Conservation (phyloP, 2,888 invertebrate species). For the Leptinotarsa peninsularis region DNA sequence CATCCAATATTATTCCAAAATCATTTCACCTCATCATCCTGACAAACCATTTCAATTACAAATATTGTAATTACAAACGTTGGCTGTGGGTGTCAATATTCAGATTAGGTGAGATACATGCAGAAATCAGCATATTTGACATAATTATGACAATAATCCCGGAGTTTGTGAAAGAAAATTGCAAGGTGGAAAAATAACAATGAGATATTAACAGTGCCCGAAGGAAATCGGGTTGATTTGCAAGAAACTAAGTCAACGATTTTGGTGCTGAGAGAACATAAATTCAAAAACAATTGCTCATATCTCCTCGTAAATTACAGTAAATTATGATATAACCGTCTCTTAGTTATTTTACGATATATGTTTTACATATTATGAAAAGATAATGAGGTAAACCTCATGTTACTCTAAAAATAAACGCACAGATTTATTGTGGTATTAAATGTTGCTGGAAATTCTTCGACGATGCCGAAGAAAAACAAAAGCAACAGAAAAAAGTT, state of each 20-base stretch:
- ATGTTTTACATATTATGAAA: slow-evolving; percentile 31
- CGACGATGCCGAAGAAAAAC: slow-evolving; percentile 25
- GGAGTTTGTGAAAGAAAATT: slow-evolving; percentile 1
- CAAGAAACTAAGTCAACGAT: slow-evolving; percentile 19
- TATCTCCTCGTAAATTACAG: slow-evolving; percentile 22
- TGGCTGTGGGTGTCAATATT: slow-evolving; percentile 13
- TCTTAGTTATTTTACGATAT: slow-evolving; percentile 28
- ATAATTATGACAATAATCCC: background rate
- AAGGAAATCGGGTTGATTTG: slow-evolving; percentile 20
- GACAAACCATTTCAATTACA: slow-evolving; percentile 16
- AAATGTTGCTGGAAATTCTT: slow-evolving; percentile 26
- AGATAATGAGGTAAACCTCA: slow-evolving; percentile 30
- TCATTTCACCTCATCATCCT: slow-evolving; percentile 14
- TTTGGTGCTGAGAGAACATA: slow-evolving; percentile 19
- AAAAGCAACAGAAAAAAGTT: slow-evolving; percentile 17
- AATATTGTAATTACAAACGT: slow-evolving; percentile 2
- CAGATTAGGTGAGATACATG: slow-evolving; percentile 5
- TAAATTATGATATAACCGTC: slow-evolving; percentile 30
- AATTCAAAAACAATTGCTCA: slow-evolving; percentile 27
- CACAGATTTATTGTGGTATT: slow-evolving; percentile 29
- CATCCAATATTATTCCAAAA: background rate
- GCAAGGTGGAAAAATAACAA: slow-evolving; percentile 17
- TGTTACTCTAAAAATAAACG: slow-evolving; percentile 30
- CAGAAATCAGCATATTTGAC: slow-evolving; percentile 19
- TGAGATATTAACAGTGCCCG: slow-evolving; percentile 5